Base-by-base conservation (phyloP, 1,140 invertebrate species). In the Drosophila bifasciata region DNA sequence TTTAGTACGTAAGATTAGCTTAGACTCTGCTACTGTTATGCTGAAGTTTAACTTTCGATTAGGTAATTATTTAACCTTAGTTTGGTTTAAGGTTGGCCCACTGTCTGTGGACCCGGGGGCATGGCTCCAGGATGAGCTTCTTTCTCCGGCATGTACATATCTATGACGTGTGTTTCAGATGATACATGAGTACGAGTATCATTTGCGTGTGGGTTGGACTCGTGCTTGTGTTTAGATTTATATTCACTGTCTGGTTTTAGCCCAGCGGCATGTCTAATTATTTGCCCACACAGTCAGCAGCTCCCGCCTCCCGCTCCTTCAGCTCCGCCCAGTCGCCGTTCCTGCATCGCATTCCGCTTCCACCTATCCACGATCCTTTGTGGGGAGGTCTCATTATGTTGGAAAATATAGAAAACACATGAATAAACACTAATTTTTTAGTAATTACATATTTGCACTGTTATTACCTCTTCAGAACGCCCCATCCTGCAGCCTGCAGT, bases 211-310 rank as follows among this genome's bases (percentile, higher is more conserved):
- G 17, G 4, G 48, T 28, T 28, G 25, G 8, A 28, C 28, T 9
- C 28, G 28, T 55, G 39, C 17, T 17, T 72, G 66, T 39, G 41
- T 48, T 49, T 72, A 56, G 56, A 69, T 63, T 73, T 72, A 51
- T 73, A 57, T 73, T 62, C 69, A 73, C 68, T 63, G 68, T 73
- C 70, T 73, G 69, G 58, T 73, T 56, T 73, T 56, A 73, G 69
- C 70, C 68, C 70, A 73, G 68, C 68, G 70, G 70, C 70, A 73
- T 73, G 73, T 73, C 70, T 73, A 73, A 73, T 73, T 73, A 73
- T 73, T 73, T 73, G 58, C 58, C 58, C 69, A 72, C 69, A 72
- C 40, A 72, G 67, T 32, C 67, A 71, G 51, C 69, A 71, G 68
- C 48, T 50, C 61, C 51, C 21, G 55, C 17, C 60, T 5, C 36